Evolutionary conservation across 2,888 invertebrate genomes (phyloP).

Genomic region (Slavum lentiscoides): DNA sequence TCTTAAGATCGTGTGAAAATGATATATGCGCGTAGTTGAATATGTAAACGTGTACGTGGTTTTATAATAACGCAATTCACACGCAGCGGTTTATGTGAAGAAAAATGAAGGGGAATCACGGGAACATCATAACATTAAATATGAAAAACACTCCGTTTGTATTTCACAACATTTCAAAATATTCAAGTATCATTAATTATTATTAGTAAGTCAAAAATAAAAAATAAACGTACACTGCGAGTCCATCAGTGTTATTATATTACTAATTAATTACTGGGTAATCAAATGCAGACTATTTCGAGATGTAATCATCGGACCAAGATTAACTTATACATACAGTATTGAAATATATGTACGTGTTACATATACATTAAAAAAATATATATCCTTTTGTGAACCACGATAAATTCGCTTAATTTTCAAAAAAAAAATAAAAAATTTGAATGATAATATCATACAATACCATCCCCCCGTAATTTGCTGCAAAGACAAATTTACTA

Average conservation of each 20-base stretch:
- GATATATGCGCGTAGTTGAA: neutral
- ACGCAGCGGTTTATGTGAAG: neutral
- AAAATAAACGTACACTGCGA: conserved; percentile 13
- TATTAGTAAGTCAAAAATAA: conserved; percentile 24
- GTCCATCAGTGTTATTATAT: conserved; percentile 24
- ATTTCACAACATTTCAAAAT: conserved; percentile 6
- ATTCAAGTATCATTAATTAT: conserved; percentile 41
- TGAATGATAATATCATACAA: too few relatives aligned
- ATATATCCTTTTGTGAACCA: too few relatives aligned
- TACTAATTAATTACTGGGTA: conserved; percentile 35
- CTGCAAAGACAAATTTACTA: too few relatives aligned
- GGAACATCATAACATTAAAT: neutral
- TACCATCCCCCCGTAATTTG: too few relatives aligned
- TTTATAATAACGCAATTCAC: neutral
- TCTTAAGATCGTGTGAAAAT: neutral
- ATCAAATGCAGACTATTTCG: conserved; percentile 27
- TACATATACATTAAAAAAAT: too few relatives aligned
- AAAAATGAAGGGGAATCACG: neutral
- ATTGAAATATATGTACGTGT: too few relatives aligned
- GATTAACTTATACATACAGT: neutral
- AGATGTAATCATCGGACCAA: conserved; percentile 23
- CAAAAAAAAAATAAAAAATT: too few relatives aligned
- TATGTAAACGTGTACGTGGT: neutral
- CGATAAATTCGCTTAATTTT: too few relatives aligned
- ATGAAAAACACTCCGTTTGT: conserved; percentile 2